A percentile compares a stretch with the other conserved stretches of the same genome.
Conservation (phyloP, 2,113 vertebrate genomes). For the Zonotrichia leucophrys region DNA sequence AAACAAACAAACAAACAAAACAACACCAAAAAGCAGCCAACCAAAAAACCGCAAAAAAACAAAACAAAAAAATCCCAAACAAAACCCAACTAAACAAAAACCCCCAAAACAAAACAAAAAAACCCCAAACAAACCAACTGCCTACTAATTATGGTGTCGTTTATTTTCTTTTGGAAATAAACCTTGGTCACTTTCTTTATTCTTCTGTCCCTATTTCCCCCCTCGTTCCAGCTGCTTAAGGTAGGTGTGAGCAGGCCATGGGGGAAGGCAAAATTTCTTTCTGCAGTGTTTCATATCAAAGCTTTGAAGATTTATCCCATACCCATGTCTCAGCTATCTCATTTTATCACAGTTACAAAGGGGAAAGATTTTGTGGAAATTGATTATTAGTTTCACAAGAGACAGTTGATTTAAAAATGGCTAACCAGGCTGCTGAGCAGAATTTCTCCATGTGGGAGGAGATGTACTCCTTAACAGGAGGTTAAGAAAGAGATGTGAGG, state of each 20-base stretch:
- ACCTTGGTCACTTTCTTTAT: neutral
- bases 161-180: neutral
- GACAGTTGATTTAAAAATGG: neutral
- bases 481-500: neutral
- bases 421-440: neutral
- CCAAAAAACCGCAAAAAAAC: neutral
- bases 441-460: neutral
- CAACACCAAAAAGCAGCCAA: neutral
- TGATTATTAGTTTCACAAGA: neutral
- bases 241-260: neutral
- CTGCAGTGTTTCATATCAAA: neutral
- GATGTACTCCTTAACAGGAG: rapidly evolving
- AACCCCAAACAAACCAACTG: neutral
- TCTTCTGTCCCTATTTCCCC: neutral
- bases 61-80: neutral
- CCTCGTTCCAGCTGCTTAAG: neutral
- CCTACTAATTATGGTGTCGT: neutral
- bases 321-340: neutral
- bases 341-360: neutral
- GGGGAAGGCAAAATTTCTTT: neutral
- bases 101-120: neutral
- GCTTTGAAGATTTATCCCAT: neutral
- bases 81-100: neutral
- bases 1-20: no score
- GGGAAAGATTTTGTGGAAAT: neutral